Conservation (phyloP, 2,888 invertebrate species). For the Cybosia mesomella region DNA sequence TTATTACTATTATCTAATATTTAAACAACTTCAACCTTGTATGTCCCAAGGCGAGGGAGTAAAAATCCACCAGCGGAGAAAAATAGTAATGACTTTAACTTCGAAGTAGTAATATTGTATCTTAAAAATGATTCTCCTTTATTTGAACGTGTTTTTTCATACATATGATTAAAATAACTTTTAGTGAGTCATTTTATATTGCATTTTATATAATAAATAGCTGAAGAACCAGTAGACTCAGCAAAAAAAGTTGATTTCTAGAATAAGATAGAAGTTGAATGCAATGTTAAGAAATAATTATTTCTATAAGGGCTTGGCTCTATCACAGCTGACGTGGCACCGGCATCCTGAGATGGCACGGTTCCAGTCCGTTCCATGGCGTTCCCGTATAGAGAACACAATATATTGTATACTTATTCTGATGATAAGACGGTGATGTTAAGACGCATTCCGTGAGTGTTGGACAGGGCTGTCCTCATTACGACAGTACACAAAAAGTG, state of each 20-base stretch:
- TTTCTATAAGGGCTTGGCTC: too few relatives aligned
- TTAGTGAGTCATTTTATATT: not conserved
- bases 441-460: not conserved
- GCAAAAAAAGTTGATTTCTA: too few relatives aligned
- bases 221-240: too few relatives aligned
- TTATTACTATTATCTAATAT: not conserved
- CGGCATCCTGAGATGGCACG: too few relatives aligned
- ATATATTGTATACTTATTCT: too few relatives aligned
- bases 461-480: too few relatives aligned
- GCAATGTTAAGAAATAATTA: not conserved
- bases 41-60: not conserved
- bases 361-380: not conserved
- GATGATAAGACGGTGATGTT: not conserved
- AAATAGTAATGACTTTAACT: not conserved
- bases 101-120: not conserved
- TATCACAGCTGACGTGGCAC: too few relatives aligned
- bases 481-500: too few relatives aligned
- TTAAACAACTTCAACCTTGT: not conserved
- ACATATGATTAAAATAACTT: not conserved
- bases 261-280: too few relatives aligned
- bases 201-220: not conserved
- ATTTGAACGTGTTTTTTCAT: not conserved
- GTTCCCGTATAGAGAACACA: not conserved
- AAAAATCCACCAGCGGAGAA: not conserved
- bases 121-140: not conserved